These are phyloP conservation scores for Bradysia coprophila DNA, from an alignment of 1,140 invertebrate species.

Conservation along the genomic window DNA sequence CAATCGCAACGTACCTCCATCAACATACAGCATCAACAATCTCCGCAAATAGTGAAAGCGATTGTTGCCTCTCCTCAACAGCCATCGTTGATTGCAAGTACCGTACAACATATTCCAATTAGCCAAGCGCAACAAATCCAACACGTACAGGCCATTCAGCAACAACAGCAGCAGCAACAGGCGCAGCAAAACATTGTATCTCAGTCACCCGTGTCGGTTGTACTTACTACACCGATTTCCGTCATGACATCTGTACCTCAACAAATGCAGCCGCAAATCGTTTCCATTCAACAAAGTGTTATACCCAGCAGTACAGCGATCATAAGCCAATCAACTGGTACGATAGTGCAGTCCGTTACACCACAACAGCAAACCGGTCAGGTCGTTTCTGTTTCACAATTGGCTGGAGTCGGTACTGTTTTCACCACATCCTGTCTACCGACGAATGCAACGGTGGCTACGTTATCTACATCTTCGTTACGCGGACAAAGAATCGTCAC, in stretches of 20 bases:
- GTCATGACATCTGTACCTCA: constrained; percentile 10
- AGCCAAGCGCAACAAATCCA: constrained; percentile 1
- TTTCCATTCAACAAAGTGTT: constrained; percentile 18
- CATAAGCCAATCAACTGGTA: constrained; percentile 2
- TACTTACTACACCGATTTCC: constrained; percentile 19
- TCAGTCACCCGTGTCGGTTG: constrained; percentile 17
- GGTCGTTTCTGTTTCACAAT: constrained; percentile 19
- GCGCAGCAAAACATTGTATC: constrained; percentile 3
- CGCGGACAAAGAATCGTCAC: constrained; percentile 27
- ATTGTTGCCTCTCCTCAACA: constrained; percentile 12
- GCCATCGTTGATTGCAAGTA: constrained; percentile 10
- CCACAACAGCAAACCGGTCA: constrained; percentile 14
- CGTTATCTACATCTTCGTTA: constrained; percentile 20
- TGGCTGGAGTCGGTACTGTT: constrained; percentile 15
- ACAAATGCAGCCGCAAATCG: constrained; percentile 18
- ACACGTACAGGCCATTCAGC: constrained; percentile 4
- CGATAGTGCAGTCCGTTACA: constrained; percentile 16
- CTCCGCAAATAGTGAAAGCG: constrained; percentile 18
- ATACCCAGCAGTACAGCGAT: constrained; percentile 12
- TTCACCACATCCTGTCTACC: constrained; percentile 21
- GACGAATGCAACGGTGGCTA: constrained; percentile 23
- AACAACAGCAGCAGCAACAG: constrained; percentile 4
- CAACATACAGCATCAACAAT: background rate
- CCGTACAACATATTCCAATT: constrained; percentile 14
- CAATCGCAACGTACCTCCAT: background rate